These are phyloP conservation scores for Pteropus alecto DNA, from an alignment of 2,113 vertebrate species.

Conservation along the genomic window DNA sequence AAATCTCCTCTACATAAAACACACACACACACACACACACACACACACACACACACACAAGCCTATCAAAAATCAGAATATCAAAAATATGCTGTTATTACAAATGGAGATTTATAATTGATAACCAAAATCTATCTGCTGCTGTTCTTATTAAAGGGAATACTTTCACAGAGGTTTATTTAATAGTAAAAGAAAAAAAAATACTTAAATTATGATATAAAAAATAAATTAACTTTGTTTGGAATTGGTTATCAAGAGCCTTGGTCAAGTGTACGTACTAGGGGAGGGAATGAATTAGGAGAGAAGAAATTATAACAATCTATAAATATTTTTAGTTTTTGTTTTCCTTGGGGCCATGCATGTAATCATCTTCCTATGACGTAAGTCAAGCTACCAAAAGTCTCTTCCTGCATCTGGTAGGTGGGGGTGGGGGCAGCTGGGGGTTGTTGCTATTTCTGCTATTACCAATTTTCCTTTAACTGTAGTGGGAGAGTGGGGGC, in stretches of 20 bases:
- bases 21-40: not conserved
- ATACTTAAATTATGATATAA: not conserved
- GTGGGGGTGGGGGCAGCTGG: not conserved
- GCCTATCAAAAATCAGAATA: not conserved
- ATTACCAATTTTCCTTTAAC: conserved; percentile 23
- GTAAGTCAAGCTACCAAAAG: not conserved
- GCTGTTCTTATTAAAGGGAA: not conserved
- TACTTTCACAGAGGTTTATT: not conserved
- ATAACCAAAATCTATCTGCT: not conserved
- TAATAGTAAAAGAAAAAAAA: not conserved
- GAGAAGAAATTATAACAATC: not conserved
- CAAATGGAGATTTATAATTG: not conserved
- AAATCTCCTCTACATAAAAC: not conserved
- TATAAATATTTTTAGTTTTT: conserved; percentile 10
- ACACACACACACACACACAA: not conserved
- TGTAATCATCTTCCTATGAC: not conserved
- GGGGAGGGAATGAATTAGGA: not conserved
- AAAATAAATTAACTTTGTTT: not conserved
- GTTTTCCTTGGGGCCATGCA: not conserved
- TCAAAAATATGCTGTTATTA: not conserved
- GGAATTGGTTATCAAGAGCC: not conserved
- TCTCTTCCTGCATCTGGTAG: conserved; percentile 43
- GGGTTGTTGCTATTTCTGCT: conserved; percentile 31
- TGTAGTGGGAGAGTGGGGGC: conserved; percentile 39
- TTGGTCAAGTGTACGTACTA: not conserved